Conservation (phyloP, 2,888 invertebrate species). For the Chironomus riparius region DNA sequence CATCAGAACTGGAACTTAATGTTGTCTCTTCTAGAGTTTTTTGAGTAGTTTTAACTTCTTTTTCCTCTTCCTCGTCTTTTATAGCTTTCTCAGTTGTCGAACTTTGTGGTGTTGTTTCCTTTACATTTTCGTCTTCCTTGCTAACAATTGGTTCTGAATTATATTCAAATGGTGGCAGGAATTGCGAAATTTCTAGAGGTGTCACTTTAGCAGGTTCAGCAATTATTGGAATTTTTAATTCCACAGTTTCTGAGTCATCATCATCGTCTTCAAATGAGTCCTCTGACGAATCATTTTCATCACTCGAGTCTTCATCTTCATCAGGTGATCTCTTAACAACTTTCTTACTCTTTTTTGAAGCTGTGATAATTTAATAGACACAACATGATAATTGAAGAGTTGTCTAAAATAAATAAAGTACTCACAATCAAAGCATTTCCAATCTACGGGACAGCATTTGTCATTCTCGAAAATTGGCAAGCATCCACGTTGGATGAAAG, state of each 20-base stretch:
- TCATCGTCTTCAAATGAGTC: too few relatives aligned
- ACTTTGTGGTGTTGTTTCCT: not conserved
- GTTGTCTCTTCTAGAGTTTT: not conserved
- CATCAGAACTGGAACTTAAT: not conserved
- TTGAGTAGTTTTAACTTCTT: not conserved
- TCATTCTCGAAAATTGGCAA: slow-evolving; percentile 9
- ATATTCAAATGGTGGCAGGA: too few relatives aligned
- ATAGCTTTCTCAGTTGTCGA: not conserved
- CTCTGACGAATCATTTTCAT: not conserved
- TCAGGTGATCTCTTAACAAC: not conserved
- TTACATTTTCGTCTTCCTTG: not conserved
- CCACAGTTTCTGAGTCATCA: not conserved
- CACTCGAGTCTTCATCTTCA: too few relatives aligned
- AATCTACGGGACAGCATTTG: slow-evolving; percentile 25
- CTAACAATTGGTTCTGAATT: not conserved
- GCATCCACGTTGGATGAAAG: slow-evolving; percentile 25
- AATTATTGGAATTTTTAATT: not conserved
- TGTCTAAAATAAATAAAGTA: not conserved
- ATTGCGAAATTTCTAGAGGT: too few relatives aligned
- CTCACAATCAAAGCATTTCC: slow-evolving; percentile 17
- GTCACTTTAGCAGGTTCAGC: not conserved
- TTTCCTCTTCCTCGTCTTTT: not conserved
- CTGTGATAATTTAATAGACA: not conserved
- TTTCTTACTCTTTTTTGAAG: not conserved
- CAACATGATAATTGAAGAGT: not conserved